Conservation (phyloP, 2,888 invertebrate genomes). For the Apotomis betuletana region DNA sequence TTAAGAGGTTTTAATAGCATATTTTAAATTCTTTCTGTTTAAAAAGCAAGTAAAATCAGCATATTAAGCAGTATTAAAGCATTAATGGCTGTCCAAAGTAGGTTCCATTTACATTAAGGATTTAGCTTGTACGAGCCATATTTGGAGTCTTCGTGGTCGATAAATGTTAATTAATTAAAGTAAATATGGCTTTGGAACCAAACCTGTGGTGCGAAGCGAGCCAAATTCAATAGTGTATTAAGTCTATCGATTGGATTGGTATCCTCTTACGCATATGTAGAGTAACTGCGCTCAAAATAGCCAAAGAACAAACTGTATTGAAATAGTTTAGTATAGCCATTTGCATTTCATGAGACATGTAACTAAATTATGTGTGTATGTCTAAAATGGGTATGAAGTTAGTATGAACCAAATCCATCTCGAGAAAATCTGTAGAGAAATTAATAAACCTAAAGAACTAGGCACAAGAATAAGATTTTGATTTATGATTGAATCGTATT, state of each 20-base stretch:
- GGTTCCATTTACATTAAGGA: not conserved
- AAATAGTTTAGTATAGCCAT: too few species aligned
- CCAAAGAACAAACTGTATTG: too few species aligned
- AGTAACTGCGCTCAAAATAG: too few species aligned
- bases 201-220: not conserved
- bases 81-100: not conserved
- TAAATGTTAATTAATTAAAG: not conserved
- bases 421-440: not conserved
- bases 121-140: not conserved
- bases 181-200: constrained; percentile 5
- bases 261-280: too few species aligned
- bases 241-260: not conserved
- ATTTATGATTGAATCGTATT: not conserved
- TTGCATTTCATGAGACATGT: too few species aligned
- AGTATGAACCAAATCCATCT: not conserved
- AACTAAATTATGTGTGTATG: too few species aligned
- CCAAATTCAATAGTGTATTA: constrained; percentile 1
- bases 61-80: constrained; percentile 1
- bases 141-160: not conserved
- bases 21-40: not conserved
- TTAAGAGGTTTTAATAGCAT: constrained; percentile 5
- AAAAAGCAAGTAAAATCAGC: not conserved
- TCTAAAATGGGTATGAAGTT: too few species aligned
- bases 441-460: not conserved
- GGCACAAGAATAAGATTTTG: not conserved